Evolutionary conservation across 1,140 invertebrate species (phyloP), one percentile per base, ranked within the genome.

Genomic region (Saccostrea echinata): DNA sequence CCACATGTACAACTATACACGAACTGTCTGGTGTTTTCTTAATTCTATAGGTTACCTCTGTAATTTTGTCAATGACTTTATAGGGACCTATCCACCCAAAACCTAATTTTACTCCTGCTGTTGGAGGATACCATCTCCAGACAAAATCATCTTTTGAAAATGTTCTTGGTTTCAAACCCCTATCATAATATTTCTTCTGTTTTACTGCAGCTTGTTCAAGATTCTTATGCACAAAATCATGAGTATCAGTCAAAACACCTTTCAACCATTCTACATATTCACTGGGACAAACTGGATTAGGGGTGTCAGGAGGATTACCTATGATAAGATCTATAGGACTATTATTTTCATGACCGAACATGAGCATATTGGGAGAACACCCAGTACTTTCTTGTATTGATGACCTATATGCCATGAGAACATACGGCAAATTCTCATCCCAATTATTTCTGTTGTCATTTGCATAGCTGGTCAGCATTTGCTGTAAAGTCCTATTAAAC

Each of bases 81-180:
- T 87, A 90, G 0, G 90, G 90, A 53, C 88, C 88, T 64, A 43
- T 85, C 88, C 88, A 91, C 0, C 86, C 61, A 13, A 88, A 35
- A 27, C 85, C 84, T 87, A 88, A 61, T 71, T 91, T 88, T 51
- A 27, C 18, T 51, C 76, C 57, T 33, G 88, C 87, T 13, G 27
- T 55, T 30, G 90, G 90, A 33, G 87, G 88, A 84, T 91, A 91
- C 84, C 87, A 91, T 43, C 90, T 81, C 88, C 90, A 91, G 1
- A 88, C 87, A 64, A 61, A 91, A 16, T n/a, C 18, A 8, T 85
- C 88, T 24, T 24, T 61, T 33, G 80, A 24, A 88, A 87, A 53
- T 51, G 53, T 21, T 16, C 57, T 43, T 11, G 82, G 61, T 52
- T 80, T 86, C 9, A 55, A 3, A 8, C 85, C 81, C 1, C 87